Base-by-base conservation (phyloP, 2,888 invertebrate genomes). In the Diarsia rubi region DNA sequence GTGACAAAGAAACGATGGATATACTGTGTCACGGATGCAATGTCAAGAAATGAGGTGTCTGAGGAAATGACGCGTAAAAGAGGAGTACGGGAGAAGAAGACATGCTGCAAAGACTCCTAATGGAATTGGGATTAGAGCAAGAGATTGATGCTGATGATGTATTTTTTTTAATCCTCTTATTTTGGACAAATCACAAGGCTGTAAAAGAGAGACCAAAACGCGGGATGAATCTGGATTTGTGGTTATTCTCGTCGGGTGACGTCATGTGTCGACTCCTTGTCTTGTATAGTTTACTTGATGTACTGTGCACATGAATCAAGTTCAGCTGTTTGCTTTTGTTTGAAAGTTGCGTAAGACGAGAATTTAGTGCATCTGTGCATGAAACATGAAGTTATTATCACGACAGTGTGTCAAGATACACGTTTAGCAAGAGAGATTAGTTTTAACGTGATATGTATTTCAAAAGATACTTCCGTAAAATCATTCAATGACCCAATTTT, bases 221-320 rank as follows among this genome's bases (percentile, higher is more conserved):
- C 12, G 4, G n/a, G 60, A 37, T 12, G 6, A n/a, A 37, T 37
- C 21, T 60, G 42, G 3, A 62, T 8, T 42, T n/a, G 19, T 59
- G 27, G 31, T 59, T 31, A 59, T 31, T 12, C 27, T 31, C 3
- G 57, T 44, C 31, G 14, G 11, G 24, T 60, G 52, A 42, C 19
- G 37, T 62, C 68, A 37, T 45, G 19, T n/a, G 54, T 49, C 60
- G 42, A 44, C 14, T 62, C 52, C 73, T 52, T 24, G 6, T 73
- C 27, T 47, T 60, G 49, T 21, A 4, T 19, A n/a, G 11, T 27
- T 42, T 31, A 42, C 16, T 19, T 47, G n/a, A n/a, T n/a, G n/a
- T n/a, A n/a, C 64, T 37, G 14, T 47, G 75, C 47, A 67, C 47
- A 44, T 27, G 11, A 42, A 67, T 42, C 19, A 45, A 75, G 14